Evolutionary conservation across 2,888 invertebrate species (phyloP), one percentile per base, ranked within the genome.

Genomic region (Phrixothrix hirtus): DNA sequence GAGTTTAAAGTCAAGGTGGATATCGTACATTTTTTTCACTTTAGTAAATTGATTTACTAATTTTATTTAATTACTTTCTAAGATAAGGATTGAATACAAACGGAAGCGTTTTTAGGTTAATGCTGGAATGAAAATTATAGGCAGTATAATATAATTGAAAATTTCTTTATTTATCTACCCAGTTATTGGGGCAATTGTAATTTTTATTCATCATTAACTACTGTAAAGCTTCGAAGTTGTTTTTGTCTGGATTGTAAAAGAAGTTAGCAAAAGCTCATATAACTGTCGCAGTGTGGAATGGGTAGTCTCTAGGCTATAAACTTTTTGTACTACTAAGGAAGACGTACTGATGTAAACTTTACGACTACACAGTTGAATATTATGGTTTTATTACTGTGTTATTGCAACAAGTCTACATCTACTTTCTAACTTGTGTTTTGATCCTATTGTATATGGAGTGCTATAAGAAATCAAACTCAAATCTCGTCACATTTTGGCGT

Each of bases 321-420:
- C 26, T 48, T 48, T 48, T 48, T 48, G 48, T 42, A 25, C 14
- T 32, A 42, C 35, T 25, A 43, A 43, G 41, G 11, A 48, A 48
- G 48, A 48, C 48, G 35, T 48, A 44, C 35, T 26, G 50, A 50
- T 50, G 50, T 43, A 50, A 50, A 50, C 38, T 66, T 67, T 67
- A 66, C 63, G 66, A 64, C 60, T 59, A 59, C 63, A 63, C 65
- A 67, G 66, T 65, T 64, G 65, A 65, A 65, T 66, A 64, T 65
- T 61, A 62, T 63, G 56, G 65, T 65, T 68, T 68, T 67, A 68
- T 59, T 61, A 60, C 65, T 57, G 47, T 61, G 64, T 65, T 66
- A 67, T 66, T 65, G 64, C 64, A 58, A 58, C 65, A 64, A 66
- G 64, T 66, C 65, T 67, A 67, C 67, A 63, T 64, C 58, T 48